A percentile compares a stretch with the other conserved stretches of the same genome.
Conservation (phyloP, 2,888 invertebrate species). For the Galeopsomyia nigrocyanea region DNA sequence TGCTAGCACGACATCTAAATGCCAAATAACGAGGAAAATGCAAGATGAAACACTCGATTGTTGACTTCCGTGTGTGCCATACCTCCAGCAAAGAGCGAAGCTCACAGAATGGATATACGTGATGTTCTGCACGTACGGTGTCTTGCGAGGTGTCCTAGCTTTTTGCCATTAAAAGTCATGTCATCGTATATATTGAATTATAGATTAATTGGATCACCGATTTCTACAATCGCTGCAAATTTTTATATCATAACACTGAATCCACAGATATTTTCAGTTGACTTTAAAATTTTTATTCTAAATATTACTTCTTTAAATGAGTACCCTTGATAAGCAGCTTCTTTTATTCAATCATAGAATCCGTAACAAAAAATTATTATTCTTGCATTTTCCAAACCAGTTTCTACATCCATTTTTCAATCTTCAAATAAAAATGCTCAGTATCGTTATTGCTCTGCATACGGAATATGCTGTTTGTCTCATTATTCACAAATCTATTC, state of each 20-base stretch:
- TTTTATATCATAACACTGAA: neutral
- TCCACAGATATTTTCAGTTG: neutral
- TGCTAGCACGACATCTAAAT: constrained; percentile 27
- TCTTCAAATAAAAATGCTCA: constrained; percentile 1
- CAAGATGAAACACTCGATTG: constrained; percentile 10
- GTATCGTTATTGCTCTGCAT: constrained; percentile 18
- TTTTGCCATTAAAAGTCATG: constrained; percentile 4
- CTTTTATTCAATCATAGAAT: constrained; percentile 2
- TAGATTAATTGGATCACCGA: neutral
- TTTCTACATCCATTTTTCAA: constrained; percentile 3
- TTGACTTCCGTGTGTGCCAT: constrained; percentile 13
- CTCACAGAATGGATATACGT: constrained; percentile 16
- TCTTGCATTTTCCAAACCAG: constrained; percentile 32
- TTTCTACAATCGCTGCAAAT: constrained; percentile 13
- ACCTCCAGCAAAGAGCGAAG: neutral
- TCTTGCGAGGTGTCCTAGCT: neutral
- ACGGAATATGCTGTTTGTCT: constrained; percentile 28
- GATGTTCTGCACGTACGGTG: constrained; percentile 28
- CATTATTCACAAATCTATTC: constrained; percentile 14
- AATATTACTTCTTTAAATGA: no score
- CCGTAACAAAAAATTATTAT: constrained; percentile 19
- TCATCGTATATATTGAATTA: no score
- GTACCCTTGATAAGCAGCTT: no score
- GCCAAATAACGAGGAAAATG: constrained; percentile 15
- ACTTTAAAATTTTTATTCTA: no score